Base-by-base conservation (phyloP, 2,888 invertebrate species). In the Erynnis tages region DNA sequence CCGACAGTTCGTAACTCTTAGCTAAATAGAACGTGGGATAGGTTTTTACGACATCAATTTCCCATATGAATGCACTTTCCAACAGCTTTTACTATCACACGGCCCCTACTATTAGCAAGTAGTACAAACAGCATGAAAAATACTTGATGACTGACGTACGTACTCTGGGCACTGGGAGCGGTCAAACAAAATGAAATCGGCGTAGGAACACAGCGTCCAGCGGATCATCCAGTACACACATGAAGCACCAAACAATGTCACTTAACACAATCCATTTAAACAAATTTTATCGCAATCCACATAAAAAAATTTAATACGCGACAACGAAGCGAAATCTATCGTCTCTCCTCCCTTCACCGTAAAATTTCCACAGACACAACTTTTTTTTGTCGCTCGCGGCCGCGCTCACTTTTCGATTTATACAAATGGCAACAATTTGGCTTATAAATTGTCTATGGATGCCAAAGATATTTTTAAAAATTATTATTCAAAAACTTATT, bases 51-150 rank as follows among this genome's bases (percentile, higher is more conserved):
- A 73, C 65, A 77, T 72, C 71, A 74, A 74, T 79, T 83, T 80
- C 82, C 76, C 71, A 72, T 79, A 76, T 72, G 76, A 79, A 79
- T 79, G 75, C 86, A 87, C 88, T 88, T 88, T 88, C 88, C 84
- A 87, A 87, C 79, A 84, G 86, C 88, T 87, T 87, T 85, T 87
- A 88, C 85, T 87, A 87, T 78, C 79, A 72, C 79, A 73, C 78
- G 79, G 77, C 76, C 79, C 68, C 81, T 79, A 79, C 76, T 82
- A 78, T 66, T 71, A 68, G 76, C 77, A 78, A 85, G 82, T 86
- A 83, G 84, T 82, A 85, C 83, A 83, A 85, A 81, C 83, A 75
- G 79, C 82, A 87, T 81, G 85, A 87, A 86, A 83, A 85, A 85
- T 86, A 86, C 77, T 82, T 74, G 71, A 72, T 69, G 77, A 82